Evolutionary conservation across 2,797 vertebrate genomes (phyloP).

Genomic region (Sternarchorhynchus goeldii): DNA sequence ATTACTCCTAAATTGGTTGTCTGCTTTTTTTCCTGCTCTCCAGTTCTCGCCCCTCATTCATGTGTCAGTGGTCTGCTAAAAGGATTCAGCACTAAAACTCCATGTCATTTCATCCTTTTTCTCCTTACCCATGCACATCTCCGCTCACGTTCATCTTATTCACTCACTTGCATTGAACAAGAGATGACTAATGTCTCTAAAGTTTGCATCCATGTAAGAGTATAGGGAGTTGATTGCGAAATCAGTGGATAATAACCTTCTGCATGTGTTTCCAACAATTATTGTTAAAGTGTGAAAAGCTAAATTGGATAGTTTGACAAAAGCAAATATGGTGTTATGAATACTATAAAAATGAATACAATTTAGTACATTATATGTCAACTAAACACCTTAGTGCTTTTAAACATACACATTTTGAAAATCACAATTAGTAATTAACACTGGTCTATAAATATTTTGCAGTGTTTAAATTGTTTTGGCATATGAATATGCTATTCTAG

Average conservation of each 20-base stretch:
- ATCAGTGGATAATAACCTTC: slow-evolving; percentile 4
- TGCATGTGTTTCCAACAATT: not conserved
- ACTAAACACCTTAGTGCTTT: not conserved
- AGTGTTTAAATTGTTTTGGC: not conserved
- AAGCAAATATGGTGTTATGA: slow-evolving; percentile 5
- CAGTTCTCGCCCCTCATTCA: slow-evolving; percentile 66
- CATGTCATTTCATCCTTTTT: slow-evolving; percentile 77
- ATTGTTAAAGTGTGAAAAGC: not conserved
- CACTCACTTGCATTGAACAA: slow-evolving; percentile 60
- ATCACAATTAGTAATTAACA: not conserved
- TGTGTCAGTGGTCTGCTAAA: slow-evolving; percentile 82
- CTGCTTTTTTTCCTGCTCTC: slow-evolving; percentile 68
- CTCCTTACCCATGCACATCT: slow-evolving; percentile 61
- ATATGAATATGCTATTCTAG: not conserved
- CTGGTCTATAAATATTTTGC: not conserved
- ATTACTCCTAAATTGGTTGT: slow-evolving; percentile 86
- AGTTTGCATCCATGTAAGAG: slow-evolving; percentile 3
- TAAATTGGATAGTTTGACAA: slow-evolving; percentile 1
- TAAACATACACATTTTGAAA: no score
- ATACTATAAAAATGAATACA: no score
- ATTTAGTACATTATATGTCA: not conserved
- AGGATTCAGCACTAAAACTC: slow-evolving; percentile 79
- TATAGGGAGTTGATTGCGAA: slow-evolving; percentile 29
- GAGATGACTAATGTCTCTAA: slow-evolving; percentile 10
- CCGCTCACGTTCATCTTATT: slow-evolving; percentile 61